phyloP scores from a whole-genome alignment of 2,113 vertebrate species.

The Pteruthius melanotis region DNA sequence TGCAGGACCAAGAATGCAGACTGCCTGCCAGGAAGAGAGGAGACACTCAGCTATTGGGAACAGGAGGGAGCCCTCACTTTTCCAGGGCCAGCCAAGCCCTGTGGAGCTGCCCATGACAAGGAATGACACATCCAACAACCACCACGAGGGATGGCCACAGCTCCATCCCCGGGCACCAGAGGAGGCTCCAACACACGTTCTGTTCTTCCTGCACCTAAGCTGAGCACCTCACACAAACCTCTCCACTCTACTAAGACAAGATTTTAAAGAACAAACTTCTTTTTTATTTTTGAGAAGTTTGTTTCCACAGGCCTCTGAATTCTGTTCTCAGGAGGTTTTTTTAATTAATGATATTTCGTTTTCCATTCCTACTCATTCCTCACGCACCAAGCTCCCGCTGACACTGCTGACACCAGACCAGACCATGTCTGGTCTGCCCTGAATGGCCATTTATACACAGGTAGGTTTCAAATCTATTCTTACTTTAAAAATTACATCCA shows the following conservation, averaged over 20 bases:
- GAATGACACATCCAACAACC: neutral
- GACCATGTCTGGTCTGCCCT: neutral
- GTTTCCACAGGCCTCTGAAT: neutral
- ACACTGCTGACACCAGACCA: too few relatives aligned
- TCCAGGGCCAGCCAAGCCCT: neutral
- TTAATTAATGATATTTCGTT: neutral
- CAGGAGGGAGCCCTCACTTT: neutral
- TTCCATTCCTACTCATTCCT: neutral
- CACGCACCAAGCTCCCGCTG: fast-evolving
- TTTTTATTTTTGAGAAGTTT: neutral
- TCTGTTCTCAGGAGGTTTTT: neutral
- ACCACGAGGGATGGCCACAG: neutral
- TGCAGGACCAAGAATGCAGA: constrained; percentile 12
- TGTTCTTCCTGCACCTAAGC: neutral
- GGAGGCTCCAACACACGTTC: fast-evolving
- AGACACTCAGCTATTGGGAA: neutral
- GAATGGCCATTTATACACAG: neutral
- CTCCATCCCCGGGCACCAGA: neutral
- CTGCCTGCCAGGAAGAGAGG: neutral
- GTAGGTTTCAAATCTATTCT: neutral
- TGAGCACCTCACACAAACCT: neutral
- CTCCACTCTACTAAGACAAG: neutral
- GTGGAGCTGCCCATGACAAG: neutral
- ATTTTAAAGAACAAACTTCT: neutral
- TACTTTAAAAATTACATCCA: neutral